Evolutionary conservation across 2,113 vertebrate species (phyloP).

Genomic region (Callithrix jacchus): DNA sequence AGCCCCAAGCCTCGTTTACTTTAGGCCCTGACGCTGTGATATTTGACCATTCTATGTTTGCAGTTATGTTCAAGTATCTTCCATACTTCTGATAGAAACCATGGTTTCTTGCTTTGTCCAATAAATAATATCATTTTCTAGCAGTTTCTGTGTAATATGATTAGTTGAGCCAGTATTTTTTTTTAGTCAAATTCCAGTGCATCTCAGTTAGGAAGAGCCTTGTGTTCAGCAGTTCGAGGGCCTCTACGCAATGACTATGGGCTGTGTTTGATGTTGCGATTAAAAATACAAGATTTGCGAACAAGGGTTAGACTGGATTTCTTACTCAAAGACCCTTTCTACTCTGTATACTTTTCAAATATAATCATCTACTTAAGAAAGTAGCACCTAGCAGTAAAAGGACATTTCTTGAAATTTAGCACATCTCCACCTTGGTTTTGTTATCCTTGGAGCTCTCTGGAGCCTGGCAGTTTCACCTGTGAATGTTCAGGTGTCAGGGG

Average conservation of each 20-base stretch:
- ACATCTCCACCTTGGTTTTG: background rate
- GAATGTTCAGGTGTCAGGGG: background rate
- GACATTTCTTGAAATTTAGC: background rate
- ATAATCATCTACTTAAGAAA: background rate
- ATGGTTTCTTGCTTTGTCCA: background rate
- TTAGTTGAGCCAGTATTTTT: background rate
- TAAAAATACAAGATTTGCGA: slow-evolving; percentile 22
- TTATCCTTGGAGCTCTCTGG: rapidly evolving
- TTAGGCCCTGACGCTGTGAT: background rate
- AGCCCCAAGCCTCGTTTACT: background rate
- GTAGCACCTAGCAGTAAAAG: background rate
- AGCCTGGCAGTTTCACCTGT: rapidly evolving
- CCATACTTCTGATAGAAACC: background rate
- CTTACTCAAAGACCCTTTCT: background rate
- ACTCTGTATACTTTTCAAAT: background rate
- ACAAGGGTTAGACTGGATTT: background rate
- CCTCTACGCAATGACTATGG: background rate
- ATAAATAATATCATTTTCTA: background rate
- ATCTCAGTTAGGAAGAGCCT: background rate
- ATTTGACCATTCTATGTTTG: background rate
- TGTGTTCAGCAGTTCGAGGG: background rate
- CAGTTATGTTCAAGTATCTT: background rate
- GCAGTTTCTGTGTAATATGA: background rate
- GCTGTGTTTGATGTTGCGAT: background rate
- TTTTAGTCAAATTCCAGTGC: slow-evolving; percentile 12